Evolutionary conservation across 2,113 vertebrate genomes (phyloP), one percentile per base, ranked within the genome.

Genomic region (Pomatorhinus ruficollis): DNA sequence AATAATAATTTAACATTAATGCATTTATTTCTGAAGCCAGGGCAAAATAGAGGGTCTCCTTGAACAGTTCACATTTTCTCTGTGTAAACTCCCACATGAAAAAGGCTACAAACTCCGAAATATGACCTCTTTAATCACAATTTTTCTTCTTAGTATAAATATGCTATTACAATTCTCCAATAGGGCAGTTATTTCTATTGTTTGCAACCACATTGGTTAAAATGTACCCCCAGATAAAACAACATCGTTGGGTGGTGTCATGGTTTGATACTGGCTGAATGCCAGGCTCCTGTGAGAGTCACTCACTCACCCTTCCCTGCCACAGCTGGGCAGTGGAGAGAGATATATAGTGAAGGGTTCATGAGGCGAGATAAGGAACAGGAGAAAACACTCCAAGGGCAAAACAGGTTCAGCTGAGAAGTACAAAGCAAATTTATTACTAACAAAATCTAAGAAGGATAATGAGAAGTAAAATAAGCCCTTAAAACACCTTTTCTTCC

Each of bases 401-500:
- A 53, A 35, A 65, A 53, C 11, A 65, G 76, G 19, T 19, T 44
- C 60, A 42, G 4, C 6, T 64, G 22, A 64, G 11, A 78, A 10
- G 4, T 23, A 28, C 17, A 63, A 42, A 63, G 18, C 28, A 3
- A 64, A 5, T 42, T n/a, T 18, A 28, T 42, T 13, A 33, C 59
- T 22, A 17, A 64, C 39, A 45, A 12, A n/a, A 12, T 22, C 8
- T 22, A 47, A 52, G 18, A 1, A 28, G 5, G 14, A 42, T 63
- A 63, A n/a, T 52, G 45, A 33, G 22, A 52, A 63, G 14, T 28
- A 22, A 40, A 78, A 42, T 22, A 52, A 52, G 30, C 17, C 17
- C 23, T n/a, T 33, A 33, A 40, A 40, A 4, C 12, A 19, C 2
- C 2, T 33, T 40, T 13, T 30, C 18, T 2, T 2, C 3, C 16